Conservation (phyloP, 1,140 invertebrate genomes). For the Alviniconcha marisindica region DNA sequence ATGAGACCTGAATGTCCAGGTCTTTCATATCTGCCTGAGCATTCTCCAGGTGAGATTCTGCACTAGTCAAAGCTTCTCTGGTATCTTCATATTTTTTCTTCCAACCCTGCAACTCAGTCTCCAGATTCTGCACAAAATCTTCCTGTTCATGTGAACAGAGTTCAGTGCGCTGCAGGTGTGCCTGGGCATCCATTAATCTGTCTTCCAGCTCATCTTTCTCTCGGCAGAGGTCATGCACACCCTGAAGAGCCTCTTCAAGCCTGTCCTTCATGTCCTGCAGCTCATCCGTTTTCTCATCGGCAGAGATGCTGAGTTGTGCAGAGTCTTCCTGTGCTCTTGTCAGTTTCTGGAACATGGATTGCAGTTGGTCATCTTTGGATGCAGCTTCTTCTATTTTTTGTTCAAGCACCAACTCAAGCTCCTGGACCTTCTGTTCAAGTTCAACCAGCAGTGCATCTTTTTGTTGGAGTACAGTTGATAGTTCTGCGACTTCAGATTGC, state of each 20-base stretch:
- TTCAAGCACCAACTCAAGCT: background rate
- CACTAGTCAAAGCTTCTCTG: background rate
- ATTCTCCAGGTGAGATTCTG: conserved; percentile 24
- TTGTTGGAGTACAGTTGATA: background rate
- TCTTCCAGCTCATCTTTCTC: conserved; percentile 30
- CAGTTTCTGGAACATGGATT: conserved; percentile 31
- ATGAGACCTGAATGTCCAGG: background rate
- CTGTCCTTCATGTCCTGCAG: conserved; percentile 27
- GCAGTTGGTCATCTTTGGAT: conserved; percentile 27
- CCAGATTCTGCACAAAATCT: conserved; percentile 30
- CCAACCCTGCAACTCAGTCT: conserved; percentile 31
- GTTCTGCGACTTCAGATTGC: background rate
- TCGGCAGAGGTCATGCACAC: background rate
- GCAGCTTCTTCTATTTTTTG: conserved; percentile 9
- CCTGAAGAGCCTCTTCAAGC: conserved; percentile 29
- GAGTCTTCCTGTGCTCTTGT: background rate
- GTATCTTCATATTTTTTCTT: conserved; percentile 25
- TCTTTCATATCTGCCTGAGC: conserved; percentile 21
- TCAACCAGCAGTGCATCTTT: background rate
- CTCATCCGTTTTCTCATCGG: conserved; percentile 39
- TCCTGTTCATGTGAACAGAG: conserved; percentile 22
- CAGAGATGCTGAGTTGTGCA: background rate
- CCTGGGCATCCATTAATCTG: conserved; percentile 9
- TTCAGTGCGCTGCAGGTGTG: conserved; percentile 8
- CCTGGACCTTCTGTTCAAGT: background rate